Percentiles rank a stretch among this genome's conserved stretches.
Conservation (phyloP, 2,888 invertebrate species). For the Branchellion lobata region DNA sequence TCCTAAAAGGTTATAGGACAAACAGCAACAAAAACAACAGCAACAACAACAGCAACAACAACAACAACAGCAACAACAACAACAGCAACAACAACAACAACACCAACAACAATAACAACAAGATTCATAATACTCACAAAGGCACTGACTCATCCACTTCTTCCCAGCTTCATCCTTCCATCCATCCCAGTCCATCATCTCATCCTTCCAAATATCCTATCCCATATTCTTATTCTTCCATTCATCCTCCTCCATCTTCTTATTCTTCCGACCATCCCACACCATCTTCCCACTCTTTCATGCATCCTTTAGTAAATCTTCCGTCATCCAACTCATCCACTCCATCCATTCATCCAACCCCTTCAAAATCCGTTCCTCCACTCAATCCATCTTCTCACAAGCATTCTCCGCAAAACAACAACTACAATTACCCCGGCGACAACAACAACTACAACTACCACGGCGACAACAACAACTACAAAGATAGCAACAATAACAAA, state of each 20-base stretch:
- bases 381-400: neutral
- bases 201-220: neutral
- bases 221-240: neutral
- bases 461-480: neutral
- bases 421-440: neutral
- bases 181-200: neutral
- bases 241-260: neutral
- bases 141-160: neutral
- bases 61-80: no score
- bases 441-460: neutral
- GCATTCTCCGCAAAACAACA: neutral
- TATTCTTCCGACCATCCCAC: neutral
- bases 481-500: neutral
- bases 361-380: constrained; percentile 6
- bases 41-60: no score
- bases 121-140: neutral
- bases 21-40: no score
- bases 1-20: no score
- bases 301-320: no score
- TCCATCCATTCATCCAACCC: constrained; percentile 2
- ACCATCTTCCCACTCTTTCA: neutral
- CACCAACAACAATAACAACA: neutral
- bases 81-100: no score
- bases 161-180: neutral
- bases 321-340: neutral